Evolutionary conservation across 1,140 invertebrate species (phyloP).

Genomic region (Tetramorium parvispinum): DNA sequence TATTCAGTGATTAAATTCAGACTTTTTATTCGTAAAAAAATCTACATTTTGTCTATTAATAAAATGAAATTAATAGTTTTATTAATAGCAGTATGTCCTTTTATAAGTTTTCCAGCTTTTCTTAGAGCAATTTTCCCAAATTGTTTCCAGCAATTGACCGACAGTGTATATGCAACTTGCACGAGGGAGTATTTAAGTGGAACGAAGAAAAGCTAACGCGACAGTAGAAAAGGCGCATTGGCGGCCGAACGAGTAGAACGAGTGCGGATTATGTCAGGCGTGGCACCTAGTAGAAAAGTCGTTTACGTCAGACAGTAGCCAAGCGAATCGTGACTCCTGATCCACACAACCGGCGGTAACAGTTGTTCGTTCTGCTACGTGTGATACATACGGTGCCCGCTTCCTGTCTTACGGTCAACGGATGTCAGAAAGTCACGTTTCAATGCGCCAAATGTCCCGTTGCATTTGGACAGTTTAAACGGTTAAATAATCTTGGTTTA

Average conservation of each 20-base stretch:
- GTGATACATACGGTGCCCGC: constrained; percentile 21
- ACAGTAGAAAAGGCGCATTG: constrained; percentile 14
- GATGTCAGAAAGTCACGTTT: constrained; percentile 27
- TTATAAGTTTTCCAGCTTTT: too few species aligned
- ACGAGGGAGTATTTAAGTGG: not conserved
- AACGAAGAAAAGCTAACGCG: not conserved
- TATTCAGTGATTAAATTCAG: too few species aligned
- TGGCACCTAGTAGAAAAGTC: constrained; percentile 30
- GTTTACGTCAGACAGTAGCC: constrained; percentile 6
- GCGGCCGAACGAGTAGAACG: constrained; percentile 30
- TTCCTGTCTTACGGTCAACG: not conserved
- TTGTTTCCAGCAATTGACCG: too few species aligned
- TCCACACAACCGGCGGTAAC: constrained; percentile 36
- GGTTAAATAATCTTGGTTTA: not conserved
- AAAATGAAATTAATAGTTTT: too few species aligned
- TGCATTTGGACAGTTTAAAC: not conserved
- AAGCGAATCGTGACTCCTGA: constrained; percentile 26
- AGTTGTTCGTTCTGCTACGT: constrained; percentile 46
- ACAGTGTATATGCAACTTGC: not conserved
- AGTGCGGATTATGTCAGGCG: constrained; percentile 17
- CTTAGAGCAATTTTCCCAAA: too few species aligned
- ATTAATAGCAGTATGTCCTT: too few species aligned
- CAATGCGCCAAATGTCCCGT: constrained; percentile 23
- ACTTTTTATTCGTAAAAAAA: too few species aligned
- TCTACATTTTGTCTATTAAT: too few species aligned